Conservation (phyloP, 2,797 vertebrate species). For the Rhinella marina region DNA sequence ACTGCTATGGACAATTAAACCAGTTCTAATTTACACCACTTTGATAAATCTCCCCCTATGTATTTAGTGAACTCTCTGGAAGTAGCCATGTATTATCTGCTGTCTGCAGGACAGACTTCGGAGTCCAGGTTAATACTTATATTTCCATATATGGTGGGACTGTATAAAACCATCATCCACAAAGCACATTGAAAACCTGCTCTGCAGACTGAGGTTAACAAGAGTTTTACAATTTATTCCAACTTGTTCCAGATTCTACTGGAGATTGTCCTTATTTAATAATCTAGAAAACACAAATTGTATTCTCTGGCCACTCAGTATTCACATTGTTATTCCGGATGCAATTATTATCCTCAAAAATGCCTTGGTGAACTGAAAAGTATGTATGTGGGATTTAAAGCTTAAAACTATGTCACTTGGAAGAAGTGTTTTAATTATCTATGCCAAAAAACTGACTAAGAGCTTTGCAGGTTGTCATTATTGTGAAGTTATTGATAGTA, state of each 20-base stretch:
- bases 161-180: neutral
- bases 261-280: neutral
- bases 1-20: no score
- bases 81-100: neutral
- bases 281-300: slow-evolving; percentile 6
- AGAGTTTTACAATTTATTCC: neutral
- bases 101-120: neutral
- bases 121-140: neutral
- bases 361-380: neutral
- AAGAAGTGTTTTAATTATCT: slow-evolving; percentile 9
- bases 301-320: neutral
- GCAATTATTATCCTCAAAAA: slow-evolving; percentile 35
- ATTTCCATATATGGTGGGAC: neutral
- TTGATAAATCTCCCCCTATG: neutral
- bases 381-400: slow-evolving; percentile 44
- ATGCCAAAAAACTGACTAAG: slow-evolving; percentile 41
- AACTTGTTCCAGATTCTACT: neutral
- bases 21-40: no score
- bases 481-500: slow-evolving; percentile 49
- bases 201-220: slow-evolving; percentile 3
- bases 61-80: neutral
- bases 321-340: slow-evolving; percentile 34
- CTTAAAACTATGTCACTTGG: slow-evolving; percentile 33
- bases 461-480: slow-evolving; percentile 45
- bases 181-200: neutral